A percentile compares a stretch with the other conserved stretches of the same genome.
Conservation (phyloP, 1,140 invertebrate species). For the Pygmarrhopalites habei region DNA sequence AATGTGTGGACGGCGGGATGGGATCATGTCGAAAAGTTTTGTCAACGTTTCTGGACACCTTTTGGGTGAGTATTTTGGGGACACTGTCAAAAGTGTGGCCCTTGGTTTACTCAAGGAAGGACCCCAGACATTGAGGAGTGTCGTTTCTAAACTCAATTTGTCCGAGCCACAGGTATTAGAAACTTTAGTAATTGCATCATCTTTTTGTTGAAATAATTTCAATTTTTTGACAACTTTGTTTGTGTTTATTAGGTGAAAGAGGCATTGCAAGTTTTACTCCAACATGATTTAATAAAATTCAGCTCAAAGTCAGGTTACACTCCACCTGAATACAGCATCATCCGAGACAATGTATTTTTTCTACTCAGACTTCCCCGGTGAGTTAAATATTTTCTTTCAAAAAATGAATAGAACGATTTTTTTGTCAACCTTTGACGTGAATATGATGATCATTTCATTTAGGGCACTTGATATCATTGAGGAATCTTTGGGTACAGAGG, state of each 20-base stretch:
- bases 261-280: conserved; percentile 21
- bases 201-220: no score
- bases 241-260: conserved; percentile 20
- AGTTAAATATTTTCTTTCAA: no score
- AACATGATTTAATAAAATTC: conserved; percentile 26
- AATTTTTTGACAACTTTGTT: no score
- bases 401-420: no score
- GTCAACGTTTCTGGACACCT: conserved; percentile 9
- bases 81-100: conserved; percentile 11
- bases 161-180: conserved; percentile 11
- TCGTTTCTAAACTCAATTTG: conserved; percentile 4
- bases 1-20: no score
- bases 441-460: background rate
- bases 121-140: conserved; percentile 5
- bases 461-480: conserved; percentile 8
- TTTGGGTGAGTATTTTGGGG: conserved; percentile 25
- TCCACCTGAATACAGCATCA: conserved; percentile 17
- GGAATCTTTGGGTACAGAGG: conserved; percentile 11
- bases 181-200: background rate
- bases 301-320: background rate
- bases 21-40: conserved; percentile 18
- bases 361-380: no score
- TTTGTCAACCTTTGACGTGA: no score
- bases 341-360: no score
- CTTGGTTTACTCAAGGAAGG: conserved; percentile 19